Evolutionary conservation across 2,113 vertebrate genomes (phyloP).

Genomic region (Electrona antarctica): DNA sequence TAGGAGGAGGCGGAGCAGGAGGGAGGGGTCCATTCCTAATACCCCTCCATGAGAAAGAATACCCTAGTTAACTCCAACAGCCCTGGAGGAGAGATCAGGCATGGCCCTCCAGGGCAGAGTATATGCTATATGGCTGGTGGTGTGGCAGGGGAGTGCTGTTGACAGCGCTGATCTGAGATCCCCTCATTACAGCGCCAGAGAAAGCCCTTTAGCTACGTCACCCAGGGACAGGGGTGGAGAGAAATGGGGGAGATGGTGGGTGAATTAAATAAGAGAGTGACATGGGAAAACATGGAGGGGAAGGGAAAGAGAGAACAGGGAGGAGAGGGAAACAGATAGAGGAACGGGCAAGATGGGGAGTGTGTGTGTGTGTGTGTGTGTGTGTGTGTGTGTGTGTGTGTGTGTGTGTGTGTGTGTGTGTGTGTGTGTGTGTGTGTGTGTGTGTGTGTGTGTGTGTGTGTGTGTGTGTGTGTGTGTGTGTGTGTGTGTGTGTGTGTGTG

Average conservation of each 20-base stretch:
- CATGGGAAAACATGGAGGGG: too few species aligned
- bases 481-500: too few species aligned
- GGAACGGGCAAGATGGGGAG: background rate
- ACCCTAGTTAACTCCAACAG: constrained; percentile 61
- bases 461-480: too few species aligned
- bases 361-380: too few species aligned
- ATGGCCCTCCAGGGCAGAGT: constrained; percentile 45
- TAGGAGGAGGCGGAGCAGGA: constrained; percentile 24
- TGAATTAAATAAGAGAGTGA: background rate
- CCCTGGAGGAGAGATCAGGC: constrained; percentile 52
- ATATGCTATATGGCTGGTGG: constrained; percentile 27
- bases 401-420: too few species aligned
- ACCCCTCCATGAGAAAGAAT: constrained; percentile 55
- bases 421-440: too few species aligned
- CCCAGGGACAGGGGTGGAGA: constrained; percentile 54
- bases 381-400: too few species aligned
- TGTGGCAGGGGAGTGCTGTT: constrained; percentile 56
- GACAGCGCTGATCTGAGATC: constrained; percentile 65
- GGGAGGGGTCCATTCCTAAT: constrained; percentile 39
- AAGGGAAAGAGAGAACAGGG: background rate
- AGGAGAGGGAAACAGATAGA: background rate
- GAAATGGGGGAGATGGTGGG: background rate
- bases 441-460: too few species aligned
- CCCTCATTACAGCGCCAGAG: constrained; percentile 69
- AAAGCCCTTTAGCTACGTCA: constrained; percentile 64